A percentile compares a stretch with the other conserved stretches of the same genome.
These are phyloP conservation scores for Zaprionus nigranus DNA, from an alignment of 1,140 invertebrate species.

Conservation along the genomic window DNA sequence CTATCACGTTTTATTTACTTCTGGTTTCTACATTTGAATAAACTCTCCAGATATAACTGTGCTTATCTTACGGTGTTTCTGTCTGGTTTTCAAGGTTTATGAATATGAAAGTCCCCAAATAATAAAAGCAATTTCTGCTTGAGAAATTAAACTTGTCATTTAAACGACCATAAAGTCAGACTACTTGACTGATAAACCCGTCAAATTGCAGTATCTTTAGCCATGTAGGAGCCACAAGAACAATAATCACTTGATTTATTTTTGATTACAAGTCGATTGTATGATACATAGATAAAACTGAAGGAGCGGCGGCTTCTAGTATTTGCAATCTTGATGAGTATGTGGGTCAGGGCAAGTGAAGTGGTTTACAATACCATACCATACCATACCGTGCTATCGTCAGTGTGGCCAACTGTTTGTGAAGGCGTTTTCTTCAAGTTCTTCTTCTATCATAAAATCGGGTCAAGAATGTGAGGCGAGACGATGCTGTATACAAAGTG, in stretches of 20 bases:
- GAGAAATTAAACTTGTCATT: neutral
- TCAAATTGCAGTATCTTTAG: neutral
- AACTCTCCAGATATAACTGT: neutral
- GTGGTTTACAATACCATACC: conserved; percentile 17
- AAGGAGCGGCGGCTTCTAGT: neutral
- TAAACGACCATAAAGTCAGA: neutral
- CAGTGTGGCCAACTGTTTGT: conserved; percentile 33
- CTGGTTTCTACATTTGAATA: neutral
- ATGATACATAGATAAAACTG: neutral
- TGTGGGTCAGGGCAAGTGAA: conserved; percentile 40
- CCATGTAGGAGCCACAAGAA: neutral
- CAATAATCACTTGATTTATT: conserved; percentile 20
- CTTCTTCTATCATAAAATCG: conserved; percentile 43
- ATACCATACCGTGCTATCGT: neutral
- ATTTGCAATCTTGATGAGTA: conserved; percentile 18
- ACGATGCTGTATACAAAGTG: conserved; percentile 54
- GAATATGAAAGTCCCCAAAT: neutral
- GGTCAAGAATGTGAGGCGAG: conserved; percentile 56
- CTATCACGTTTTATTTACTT: neutral
- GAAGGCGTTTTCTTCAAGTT: conserved; percentile 35
- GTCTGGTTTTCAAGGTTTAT: neutral
- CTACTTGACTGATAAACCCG: conserved; percentile 6
- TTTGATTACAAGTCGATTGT: conserved; percentile 20
- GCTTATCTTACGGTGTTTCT: neutral
- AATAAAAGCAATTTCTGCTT: neutral